Evolutionary conservation across 2,888 invertebrate species (phyloP).

Genomic region (Branchipolynoe longqiensis): DNA sequence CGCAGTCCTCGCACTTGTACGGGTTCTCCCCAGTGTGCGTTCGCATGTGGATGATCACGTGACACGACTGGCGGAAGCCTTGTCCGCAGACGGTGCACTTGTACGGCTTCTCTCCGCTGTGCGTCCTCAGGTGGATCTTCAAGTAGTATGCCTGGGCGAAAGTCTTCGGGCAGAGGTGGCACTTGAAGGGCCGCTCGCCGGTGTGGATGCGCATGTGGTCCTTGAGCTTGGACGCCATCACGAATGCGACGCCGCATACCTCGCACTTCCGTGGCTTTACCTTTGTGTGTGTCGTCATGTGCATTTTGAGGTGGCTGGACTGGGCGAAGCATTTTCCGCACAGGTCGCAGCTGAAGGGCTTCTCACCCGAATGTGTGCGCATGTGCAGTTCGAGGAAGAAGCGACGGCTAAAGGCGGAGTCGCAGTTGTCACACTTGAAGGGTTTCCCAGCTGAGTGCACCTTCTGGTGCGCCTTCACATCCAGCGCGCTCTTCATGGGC

Average conservation of each 20-base stretch:
- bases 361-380: slow-evolving; percentile 64
- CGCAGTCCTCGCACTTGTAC: slow-evolving; percentile 65
- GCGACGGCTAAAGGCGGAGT: slow-evolving; percentile 43
- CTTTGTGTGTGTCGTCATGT: neutral
- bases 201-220: slow-evolving; percentile 67
- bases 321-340: slow-evolving; percentile 65
- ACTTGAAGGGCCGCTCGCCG: slow-evolving; percentile 66
- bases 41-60: slow-evolving; percentile 67
- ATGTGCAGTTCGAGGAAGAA: slow-evolving; percentile 59
- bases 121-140: slow-evolving; percentile 66
- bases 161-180: slow-evolving; percentile 66
- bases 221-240: slow-evolving; percentile 61
- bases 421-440: slow-evolving; percentile 54
- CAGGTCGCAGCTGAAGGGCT: slow-evolving; percentile 63
- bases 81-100: slow-evolving; percentile 67
- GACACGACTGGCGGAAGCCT: slow-evolving; percentile 63
- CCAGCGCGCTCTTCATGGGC: slow-evolving; percentile 5
- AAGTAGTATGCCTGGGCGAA: slow-evolving; percentile 67
- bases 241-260: slow-evolving; percentile 7
- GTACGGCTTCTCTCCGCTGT: slow-evolving; percentile 65
- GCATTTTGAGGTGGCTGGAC: slow-evolving; percentile 48
- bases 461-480: slow-evolving; percentile 35
- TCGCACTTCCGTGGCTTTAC: slow-evolving; percentile 13
- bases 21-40: slow-evolving; percentile 67
- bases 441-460: slow-evolving; percentile 4